A percentile compares a stretch with the other conserved stretches of the same genome.
Evolutionary conservation across 2,888 invertebrate species (phyloP).

Genomic region (Himalopsyche kuldschensis): DNA sequence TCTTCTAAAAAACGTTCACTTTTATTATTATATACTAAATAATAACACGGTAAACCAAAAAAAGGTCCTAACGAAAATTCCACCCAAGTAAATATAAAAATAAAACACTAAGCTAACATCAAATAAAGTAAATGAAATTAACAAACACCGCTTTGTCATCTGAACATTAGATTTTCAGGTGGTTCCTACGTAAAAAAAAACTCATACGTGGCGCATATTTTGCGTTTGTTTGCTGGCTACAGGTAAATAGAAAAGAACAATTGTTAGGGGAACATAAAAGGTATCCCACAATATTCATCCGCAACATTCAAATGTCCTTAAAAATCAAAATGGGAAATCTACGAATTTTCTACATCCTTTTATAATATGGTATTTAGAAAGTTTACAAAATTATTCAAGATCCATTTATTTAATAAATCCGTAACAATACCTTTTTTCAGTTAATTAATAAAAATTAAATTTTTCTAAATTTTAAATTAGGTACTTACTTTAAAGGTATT

Average conservation of each 20-base stretch:
- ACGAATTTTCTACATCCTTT: no score
- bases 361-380: no score
- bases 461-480: no score
- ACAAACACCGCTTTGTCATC: neutral
- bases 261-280: neutral
- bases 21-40: neutral
- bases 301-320: neutral
- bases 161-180: neutral
- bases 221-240: neutral
- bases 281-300: neutral
- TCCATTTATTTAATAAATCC: no score
- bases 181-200: neutral
- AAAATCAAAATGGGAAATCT: neutral
- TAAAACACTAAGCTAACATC: neutral
- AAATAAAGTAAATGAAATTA: neutral
- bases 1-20: no score
- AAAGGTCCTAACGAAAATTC: neutral
- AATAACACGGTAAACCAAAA: neutral
- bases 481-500: no score
- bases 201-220: neutral
- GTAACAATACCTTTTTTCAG: no score
- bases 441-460: no score
- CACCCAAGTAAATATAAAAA: neutral
- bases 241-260: neutral
- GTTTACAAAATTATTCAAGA: no score